Evolutionary conservation across 2,888 invertebrate species (phyloP), one percentile per base, ranked within the genome.

Genomic region (Cantharis flavilabris): DNA sequence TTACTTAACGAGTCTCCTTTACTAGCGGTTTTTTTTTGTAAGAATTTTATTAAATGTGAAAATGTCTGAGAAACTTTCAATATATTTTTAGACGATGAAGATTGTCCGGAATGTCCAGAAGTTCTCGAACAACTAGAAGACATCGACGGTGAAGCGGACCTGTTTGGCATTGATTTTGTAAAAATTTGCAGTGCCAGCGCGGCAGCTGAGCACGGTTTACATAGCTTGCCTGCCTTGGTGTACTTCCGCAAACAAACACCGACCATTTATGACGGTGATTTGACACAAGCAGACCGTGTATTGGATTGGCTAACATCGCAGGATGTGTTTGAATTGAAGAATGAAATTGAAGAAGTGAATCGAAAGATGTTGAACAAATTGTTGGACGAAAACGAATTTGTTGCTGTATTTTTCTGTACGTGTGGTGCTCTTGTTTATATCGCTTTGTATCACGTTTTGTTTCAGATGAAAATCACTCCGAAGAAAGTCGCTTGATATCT

Each of bases 321-420:
- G 86, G 97, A 97, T 86, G 96, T 97, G 73, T 97, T 97, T 89
- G 97, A 97, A 89, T 94, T 97, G 73, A 97, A 97, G 90, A 97
- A 97, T 86, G 97, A 97, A 91, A 98, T 98, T 85, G 98, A 98
- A 88, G 98, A 98, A 87, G 98, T 98, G 9, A 98, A 98, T 88
- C 93, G 96, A 80, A 97, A 98, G 89, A 98, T 98, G 97, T 90
- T 98, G 84, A 97, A 98, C 86, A 98, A 98, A 89, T 90, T 98
- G 18, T 89, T 98, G 72, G 96, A 97, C 82, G 98, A 98, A 87
- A 97, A 97, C 84, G 98, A 98, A 89, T 98, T 97, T 86, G 91
- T 98, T 71, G 95, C 97, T 7, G 97, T 98, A 73, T 98, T 96
- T 88, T 98, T 98, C 88, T 98, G 98, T 98, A 91, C 16, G 14